Evolutionary conservation across 1,140 invertebrate species (phyloP).

Genomic region (Scylla paramamosain): DNA sequence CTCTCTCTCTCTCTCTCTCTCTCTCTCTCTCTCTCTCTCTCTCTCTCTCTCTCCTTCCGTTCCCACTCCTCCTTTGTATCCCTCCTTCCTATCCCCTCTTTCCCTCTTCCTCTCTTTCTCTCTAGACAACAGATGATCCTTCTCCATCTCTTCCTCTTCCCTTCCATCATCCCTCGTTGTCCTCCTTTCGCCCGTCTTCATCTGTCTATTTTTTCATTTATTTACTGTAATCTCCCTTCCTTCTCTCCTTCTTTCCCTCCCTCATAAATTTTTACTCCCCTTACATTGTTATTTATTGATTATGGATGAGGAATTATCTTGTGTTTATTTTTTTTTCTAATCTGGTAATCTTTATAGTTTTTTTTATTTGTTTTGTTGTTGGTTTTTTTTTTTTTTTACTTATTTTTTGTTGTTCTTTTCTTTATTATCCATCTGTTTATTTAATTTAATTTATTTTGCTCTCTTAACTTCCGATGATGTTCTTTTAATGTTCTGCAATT

Average conservation of each 20-base stretch:
- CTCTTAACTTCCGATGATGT: not conserved
- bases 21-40: too few relatives aligned
- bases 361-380: not conserved
- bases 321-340: not conserved
- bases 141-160: not conserved
- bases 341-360: not conserved
- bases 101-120: not conserved
- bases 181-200: not conserved
- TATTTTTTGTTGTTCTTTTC: not conserved
- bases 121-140: constrained; percentile 8
- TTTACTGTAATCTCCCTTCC: constrained; percentile 4
- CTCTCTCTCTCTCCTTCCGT: too few relatives aligned
- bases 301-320: not conserved
- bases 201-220: constrained; percentile 1
- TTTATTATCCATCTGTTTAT: not conserved
- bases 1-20: too few relatives aligned
- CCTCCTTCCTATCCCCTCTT: not conserved
- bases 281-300: not conserved
- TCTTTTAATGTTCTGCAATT: too few relatives aligned
- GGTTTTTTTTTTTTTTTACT: not conserved
- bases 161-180: not conserved
- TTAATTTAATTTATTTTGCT: not conserved
- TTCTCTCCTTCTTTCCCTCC: not conserved
- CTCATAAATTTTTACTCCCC: not conserved
- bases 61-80: not conserved